Base-by-base conservation (phyloP, 2,113 vertebrate species). In the Chauna torquata region DNA sequence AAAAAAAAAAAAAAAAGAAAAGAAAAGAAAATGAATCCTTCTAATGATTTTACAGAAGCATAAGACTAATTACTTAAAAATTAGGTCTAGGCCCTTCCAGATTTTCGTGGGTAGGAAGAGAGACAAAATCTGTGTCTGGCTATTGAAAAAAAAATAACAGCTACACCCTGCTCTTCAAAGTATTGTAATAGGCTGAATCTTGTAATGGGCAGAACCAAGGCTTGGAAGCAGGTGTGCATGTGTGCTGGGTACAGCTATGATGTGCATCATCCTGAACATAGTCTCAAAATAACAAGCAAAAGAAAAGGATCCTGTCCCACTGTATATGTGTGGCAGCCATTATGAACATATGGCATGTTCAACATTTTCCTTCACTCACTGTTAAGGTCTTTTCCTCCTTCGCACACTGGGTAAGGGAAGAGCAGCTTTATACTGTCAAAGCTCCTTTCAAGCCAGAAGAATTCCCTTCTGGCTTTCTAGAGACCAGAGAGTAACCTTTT, bases 321-420 rank as follows among this genome's bases (percentile, higher is more conserved):
- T 11, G 25, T 3, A 0, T n/a, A 27, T 2, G 0, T 8, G 5
- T 47, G 44, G 5, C 16, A 57, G 36, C 12, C 25, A 8, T 30
- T 25, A 5, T 17, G 49, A 94, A 36, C 11, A 16, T 9, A 30
- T 8, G 5, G 13, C 19, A 59, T 0, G 0, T 23, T 38, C 25
- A 44, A 28, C 9, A 30, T 59, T 77, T 86, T 77, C 30, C 16
- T 77, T 45, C 36, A 0, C 2, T 18, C 12, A 7, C 55, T 65
- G 7, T 6, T 40, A 24, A 54, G 22, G 14, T n/a, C 6, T 78
- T 16, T 58, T 57, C 44, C 12, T 36, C 17, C 23, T n/a, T 58
- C 30, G 20, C 18, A 40, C 9, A 16, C 8, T 14, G 19, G 19
- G 16, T 86, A 78, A 8, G 32, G 30, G 7, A 34, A 71, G 32